phyloP scores from a whole-genome alignment of 2,888 invertebrate genomes.

The Calameuta idolon region DNA sequence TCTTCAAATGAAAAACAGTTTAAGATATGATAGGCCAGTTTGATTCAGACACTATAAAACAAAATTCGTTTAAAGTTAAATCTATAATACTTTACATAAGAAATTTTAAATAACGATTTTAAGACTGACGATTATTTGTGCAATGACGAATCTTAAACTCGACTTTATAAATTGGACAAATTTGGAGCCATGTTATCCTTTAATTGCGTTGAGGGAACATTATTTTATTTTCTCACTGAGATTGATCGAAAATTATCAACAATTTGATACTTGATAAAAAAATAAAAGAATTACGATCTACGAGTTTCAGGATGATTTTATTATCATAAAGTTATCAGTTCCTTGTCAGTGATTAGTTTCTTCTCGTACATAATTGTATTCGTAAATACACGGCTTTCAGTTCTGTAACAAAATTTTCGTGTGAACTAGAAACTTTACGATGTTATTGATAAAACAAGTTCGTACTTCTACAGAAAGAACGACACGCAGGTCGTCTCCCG shows the following conservation, averaged over 20 bases:
- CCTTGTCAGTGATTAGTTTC: background rate
- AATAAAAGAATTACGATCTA: background rate
- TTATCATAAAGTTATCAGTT: background rate
- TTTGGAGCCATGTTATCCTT: no score
- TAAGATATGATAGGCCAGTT: background rate
- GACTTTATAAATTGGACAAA: no score
- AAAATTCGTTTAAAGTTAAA: background rate
- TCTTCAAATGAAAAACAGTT: no score
- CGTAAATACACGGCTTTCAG: background rate
- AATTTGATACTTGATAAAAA: background rate
- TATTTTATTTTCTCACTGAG: no score
- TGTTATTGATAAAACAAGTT: slow-evolving; percentile 13
- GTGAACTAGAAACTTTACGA: background rate
- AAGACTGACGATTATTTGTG: no score
- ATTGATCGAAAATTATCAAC: no score
- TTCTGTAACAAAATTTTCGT: background rate
- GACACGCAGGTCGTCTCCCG: background rate
- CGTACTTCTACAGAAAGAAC: background rate
- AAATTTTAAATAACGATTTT: no score
- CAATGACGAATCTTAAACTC: no score
- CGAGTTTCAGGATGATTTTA: background rate
- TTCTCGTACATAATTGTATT: background rate
- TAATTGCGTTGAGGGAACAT: no score
- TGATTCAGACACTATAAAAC: background rate
- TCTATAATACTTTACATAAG: background rate